Percentiles rank a stretch among this genome's conserved stretches.
Evolutionary conservation across 2,113 vertebrate genomes (phyloP).

Genomic region (Chamaea fasciata): DNA sequence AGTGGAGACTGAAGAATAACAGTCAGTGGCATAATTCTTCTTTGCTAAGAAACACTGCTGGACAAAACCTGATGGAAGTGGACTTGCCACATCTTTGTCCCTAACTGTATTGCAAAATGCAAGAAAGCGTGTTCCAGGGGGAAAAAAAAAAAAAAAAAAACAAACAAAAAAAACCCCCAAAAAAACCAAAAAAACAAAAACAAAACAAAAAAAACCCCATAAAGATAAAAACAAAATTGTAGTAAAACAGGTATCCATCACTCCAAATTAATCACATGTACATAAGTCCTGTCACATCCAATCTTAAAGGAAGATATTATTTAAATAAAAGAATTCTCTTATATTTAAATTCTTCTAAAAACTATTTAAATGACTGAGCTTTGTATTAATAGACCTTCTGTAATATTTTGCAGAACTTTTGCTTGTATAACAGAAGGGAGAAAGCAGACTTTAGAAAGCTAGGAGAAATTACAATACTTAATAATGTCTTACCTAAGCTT

Average conservation of each 20-base stretch:
- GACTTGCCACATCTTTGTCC: neutral
- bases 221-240: neutral
- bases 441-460: neutral
- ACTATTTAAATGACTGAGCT: neutral
- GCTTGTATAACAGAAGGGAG: neutral
- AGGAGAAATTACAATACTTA: neutral
- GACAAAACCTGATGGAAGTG: neutral
- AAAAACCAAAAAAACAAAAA: no score
- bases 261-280: neutral
- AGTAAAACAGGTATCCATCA: neutral
- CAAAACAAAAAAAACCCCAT: neutral
- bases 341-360: neutral
- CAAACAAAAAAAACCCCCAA: no score
- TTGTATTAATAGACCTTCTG: neutral
- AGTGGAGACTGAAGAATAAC: neutral
- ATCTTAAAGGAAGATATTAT: neutral
- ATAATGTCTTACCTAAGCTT: neutral
- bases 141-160: no score
- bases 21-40: rapidly evolving
- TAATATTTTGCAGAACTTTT: neutral
- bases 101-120: neutral
- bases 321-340: neutral
- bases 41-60: neutral
- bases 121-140: neutral
- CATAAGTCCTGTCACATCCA: neutral